Percentiles rank a stretch among this genome's conserved stretches.
phyloP scores from a whole-genome alignment of 1,140 invertebrate species.

The Antheraea mylitta region DNA sequence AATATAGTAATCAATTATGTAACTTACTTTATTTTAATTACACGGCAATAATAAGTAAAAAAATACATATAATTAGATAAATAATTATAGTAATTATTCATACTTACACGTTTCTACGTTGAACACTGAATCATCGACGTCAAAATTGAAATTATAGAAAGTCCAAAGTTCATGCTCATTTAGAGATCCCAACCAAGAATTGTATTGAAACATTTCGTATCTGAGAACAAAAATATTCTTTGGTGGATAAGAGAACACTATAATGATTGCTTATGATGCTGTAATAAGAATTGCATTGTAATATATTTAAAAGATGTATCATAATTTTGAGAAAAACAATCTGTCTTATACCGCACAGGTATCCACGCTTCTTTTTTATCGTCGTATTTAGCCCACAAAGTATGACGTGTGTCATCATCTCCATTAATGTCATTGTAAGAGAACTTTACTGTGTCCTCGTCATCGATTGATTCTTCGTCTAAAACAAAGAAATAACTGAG shows the following conservation, averaged over 20 bases:
- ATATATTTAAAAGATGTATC: too few relatives aligned
- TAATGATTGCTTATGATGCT: too few relatives aligned
- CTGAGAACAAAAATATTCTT: slow-evolving; percentile 22
- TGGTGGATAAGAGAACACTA: too few relatives aligned
- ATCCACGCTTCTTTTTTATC: slow-evolving; percentile 24
- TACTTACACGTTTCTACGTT: slow-evolving; percentile 31
- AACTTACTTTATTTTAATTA: too few relatives aligned
- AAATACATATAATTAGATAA: not conserved
- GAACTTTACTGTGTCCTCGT: slow-evolving; percentile 32
- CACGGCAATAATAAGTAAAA: too few relatives aligned
- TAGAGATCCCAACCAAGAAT: slow-evolving; percentile 32
- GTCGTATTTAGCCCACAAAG: slow-evolving; percentile 36
- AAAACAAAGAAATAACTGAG: not conserved
- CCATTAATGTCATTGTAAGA: slow-evolving; percentile 9
- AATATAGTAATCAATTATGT: too few relatives aligned
- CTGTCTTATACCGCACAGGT: slow-evolving; percentile 34
- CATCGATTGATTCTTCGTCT: slow-evolving; percentile 30
- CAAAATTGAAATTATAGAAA: slow-evolving; percentile 35
- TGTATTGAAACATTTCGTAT: slow-evolving; percentile 36
- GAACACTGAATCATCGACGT: slow-evolving; percentile 31
- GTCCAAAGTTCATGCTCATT: slow-evolving; percentile 36
- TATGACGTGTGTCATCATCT: slow-evolving; percentile 13
- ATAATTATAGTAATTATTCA: not conserved
- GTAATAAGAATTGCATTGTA: too few relatives aligned
- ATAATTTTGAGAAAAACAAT: too few relatives aligned